These are phyloP conservation scores for Drosophila pseudotakahashii DNA, from an alignment of 2,888 invertebrate genomes.

Conservation along the genomic window DNA sequence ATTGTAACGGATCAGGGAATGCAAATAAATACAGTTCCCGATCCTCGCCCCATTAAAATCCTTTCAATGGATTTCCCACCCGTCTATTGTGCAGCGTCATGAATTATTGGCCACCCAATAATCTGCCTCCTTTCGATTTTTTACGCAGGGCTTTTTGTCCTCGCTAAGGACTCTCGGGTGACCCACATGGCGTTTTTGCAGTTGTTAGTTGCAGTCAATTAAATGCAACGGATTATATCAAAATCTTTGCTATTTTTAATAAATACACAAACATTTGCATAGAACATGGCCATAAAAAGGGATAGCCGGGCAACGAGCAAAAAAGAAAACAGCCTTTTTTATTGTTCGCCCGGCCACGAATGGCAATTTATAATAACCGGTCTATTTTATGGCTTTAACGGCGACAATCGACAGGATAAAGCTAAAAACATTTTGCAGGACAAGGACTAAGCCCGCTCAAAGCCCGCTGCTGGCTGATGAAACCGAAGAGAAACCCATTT, in stretches of 20 bases:
- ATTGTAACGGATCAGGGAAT: slow-evolving; percentile 58
- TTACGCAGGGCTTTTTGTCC: slow-evolving; percentile 2
- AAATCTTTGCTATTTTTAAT: slow-evolving; percentile 68
- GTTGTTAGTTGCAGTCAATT: slow-evolving; percentile 71
- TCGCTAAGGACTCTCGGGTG: slow-evolving; percentile 26
- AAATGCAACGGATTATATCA: slow-evolving; percentile 70
- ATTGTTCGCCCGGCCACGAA: slow-evolving; percentile 44
- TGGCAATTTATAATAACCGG: slow-evolving; percentile 65
- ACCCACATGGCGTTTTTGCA: slow-evolving; percentile 54
- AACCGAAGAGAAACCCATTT: slow-evolving; percentile 20
- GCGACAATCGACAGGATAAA: slow-evolving; percentile 74
- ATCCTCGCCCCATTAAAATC: slow-evolving; percentile 24
- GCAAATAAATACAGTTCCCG: slow-evolving; percentile 51
- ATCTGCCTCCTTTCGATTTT: slow-evolving; percentile 14
- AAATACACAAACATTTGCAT: slow-evolving; percentile 71
- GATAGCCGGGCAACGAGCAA: slow-evolving; percentile 21
- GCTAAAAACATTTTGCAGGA: slow-evolving; percentile 68
- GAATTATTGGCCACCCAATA: slow-evolving; percentile 41
- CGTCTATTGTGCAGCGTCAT: slow-evolving; percentile 23
- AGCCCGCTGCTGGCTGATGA: slow-evolving; percentile 30
- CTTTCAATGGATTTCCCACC: slow-evolving; percentile 50
- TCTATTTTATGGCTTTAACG: slow-evolving; percentile 67
- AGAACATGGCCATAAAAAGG: slow-evolving; percentile 35
- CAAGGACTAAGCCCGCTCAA: slow-evolving; percentile 65
- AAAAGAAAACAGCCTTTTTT: slow-evolving; percentile 25